phyloP scores from a whole-genome alignment of 2,888 invertebrate genomes.

The Laothoe populi region DNA sequence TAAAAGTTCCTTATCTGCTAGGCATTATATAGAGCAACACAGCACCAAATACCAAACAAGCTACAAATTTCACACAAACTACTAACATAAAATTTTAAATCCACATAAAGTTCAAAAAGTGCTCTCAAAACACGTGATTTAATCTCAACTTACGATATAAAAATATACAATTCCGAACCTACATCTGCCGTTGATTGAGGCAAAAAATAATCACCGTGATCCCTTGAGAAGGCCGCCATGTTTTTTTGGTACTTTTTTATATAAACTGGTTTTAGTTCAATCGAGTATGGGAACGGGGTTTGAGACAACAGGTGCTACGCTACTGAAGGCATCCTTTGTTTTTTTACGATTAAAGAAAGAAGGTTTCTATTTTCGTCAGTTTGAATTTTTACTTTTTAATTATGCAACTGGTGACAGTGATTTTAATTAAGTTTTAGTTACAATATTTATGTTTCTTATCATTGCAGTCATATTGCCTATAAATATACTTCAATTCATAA shows the following conservation, averaged over 20 bases:
- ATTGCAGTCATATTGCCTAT: no score
- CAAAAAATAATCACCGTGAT: conserved; percentile 61
- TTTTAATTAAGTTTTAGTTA: neutral
- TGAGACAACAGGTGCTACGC: conserved; percentile 75
- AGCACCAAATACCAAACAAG: neutral
- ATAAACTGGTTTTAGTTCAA: conserved; percentile 64
- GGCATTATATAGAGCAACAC: no score
- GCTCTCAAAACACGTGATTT: conserved; percentile 30
- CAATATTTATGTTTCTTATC: neutral
- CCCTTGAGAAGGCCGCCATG: conserved; percentile 51
- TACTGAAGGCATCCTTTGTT: conserved; percentile 56
- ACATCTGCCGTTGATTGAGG: conserved; percentile 64
- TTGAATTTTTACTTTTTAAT: conserved; percentile 7
- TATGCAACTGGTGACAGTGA: neutral
- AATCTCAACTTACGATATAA: conserved; percentile 9
- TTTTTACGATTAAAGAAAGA: conserved; percentile 28
- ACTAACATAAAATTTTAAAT: neutral
- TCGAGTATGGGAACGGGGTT: conserved; percentile 66
- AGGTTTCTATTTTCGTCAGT: conserved; percentile 12
- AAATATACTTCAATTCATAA: no score
- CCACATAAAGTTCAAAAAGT: neutral
- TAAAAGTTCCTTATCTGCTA: no score
- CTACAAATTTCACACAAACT: neutral
- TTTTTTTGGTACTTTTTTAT: conserved; percentile 62
- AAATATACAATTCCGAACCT: conserved; percentile 36